Evolutionary conservation across 2,888 invertebrate species (phyloP).

Genomic region (Ommatoiulus sabulosus): DNA sequence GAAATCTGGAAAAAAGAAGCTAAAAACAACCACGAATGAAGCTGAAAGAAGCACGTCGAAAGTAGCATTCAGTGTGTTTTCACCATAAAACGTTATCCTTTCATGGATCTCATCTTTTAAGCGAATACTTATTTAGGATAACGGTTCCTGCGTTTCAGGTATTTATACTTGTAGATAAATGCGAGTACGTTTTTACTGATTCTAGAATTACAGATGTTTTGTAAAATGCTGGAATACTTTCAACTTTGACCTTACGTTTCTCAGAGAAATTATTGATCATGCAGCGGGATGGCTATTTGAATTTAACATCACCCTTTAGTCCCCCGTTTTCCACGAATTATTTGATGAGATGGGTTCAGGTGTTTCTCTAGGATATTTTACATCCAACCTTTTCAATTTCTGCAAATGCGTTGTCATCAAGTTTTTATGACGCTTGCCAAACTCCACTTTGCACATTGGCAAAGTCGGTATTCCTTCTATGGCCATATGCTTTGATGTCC

Average conservation of each 20-base stretch:
- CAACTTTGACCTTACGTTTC: not conserved
- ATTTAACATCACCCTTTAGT: not conserved
- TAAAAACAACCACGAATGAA: no score
- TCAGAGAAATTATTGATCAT: not conserved
- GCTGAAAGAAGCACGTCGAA: no score
- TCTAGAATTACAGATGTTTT: not conserved
- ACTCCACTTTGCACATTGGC: slow-evolving; percentile 23
- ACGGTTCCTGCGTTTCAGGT: no score
- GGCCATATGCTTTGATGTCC: slow-evolving; percentile 15
- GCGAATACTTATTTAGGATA: no score
- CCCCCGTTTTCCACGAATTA: not conserved
- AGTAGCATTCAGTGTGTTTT: no score
- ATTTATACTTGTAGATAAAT: no score
- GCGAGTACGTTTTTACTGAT: not conserved
- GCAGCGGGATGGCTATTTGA: not conserved
- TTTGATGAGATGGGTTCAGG: not conserved
- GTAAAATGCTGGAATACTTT: not conserved
- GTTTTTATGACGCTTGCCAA: not conserved
- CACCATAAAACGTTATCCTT: no score
- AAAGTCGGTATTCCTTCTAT: not conserved
- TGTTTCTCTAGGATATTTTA: not conserved
- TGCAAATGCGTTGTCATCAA: not conserved
- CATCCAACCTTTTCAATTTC: slow-evolving; percentile 22
- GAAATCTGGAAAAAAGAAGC: no score
- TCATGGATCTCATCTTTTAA: no score